Base-by-base conservation (phyloP, 2,888 invertebrate species). In the Tenthredo distinguenda region DNA sequence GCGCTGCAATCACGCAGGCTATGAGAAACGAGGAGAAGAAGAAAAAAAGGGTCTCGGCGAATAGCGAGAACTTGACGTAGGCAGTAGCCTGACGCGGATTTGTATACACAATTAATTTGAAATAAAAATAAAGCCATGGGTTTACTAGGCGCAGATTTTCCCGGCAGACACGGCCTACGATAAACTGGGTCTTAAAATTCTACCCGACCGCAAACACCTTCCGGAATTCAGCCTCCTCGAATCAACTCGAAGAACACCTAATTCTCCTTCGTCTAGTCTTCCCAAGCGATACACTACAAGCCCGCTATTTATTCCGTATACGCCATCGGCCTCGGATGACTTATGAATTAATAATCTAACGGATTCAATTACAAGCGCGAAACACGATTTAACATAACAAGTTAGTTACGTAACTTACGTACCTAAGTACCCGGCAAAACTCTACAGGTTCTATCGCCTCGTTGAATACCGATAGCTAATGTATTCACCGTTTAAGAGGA, bases 31-130 rank as follows among this genome's bases (percentile, higher is more conserved):
- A 6, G 43, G 10, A 40, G 26, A n/a, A 21, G 15, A n/a, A 7
- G 50, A 18, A 47, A 47, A 47, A 43, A 15, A 3, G 40, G 12
- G 21, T 26, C 40, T 21, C 4, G 5, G 26, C 10, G 50, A 62
- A 50, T 81, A 81, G 37, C 58, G 34, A 58, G 81, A 81, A 81
- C 21, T 62, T 81, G 81, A 81, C 58, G 58, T 62, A 81, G 62
- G 72, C 40, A 43, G 31, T 6, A 50, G 15, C 40, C 58, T 55
- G 77, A 77, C 50, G 50, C 62, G 58, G 58, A 9, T n/a, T 62
- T 81, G 81, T 81, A 50, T 81, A 81, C 21, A 62, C 77, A 77
- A 77, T 77, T 81, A 62, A 81, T 81, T 81, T 58, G 62, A 81
- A 81, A 62, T 31, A 81, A 81, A 81, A 81, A 81, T 81, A 58